A percentile compares a stretch with the other conserved stretches of the same genome.
Evolutionary conservation across 2,797 vertebrate genomes (phyloP).

Genomic region (Pipistrellus kuhlii): DNA sequence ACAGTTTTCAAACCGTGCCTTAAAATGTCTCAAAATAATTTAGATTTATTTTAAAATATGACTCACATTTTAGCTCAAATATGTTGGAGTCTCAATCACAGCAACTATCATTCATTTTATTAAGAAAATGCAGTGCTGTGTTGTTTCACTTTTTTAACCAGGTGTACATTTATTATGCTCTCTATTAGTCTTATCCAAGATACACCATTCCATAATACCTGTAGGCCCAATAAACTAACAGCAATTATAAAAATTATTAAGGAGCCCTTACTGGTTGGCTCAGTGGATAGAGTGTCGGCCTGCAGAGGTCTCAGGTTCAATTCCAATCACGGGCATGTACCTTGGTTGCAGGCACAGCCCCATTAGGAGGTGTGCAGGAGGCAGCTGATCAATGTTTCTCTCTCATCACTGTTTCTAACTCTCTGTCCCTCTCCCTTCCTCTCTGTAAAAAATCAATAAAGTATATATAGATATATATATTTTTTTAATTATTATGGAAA

Average conservation of each 20-base stretch:
- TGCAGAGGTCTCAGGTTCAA: too few species aligned
- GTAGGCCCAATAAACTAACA: not conserved
- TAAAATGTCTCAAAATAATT: not conserved
- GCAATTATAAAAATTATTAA: not conserved
- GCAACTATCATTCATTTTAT: slow-evolving; percentile 1
- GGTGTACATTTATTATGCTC: not conserved
- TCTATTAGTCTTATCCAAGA: slow-evolving; percentile 15
- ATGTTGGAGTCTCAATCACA: slow-evolving; percentile 13
- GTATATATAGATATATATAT: too few species aligned
- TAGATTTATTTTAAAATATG: slow-evolving; percentile 32
- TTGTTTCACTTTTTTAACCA: not conserved
- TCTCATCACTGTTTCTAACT: too few species aligned
- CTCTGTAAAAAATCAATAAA: too few species aligned
- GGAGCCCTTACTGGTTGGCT: not conserved
- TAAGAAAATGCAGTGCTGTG: not conserved
- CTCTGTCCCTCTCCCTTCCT: too few species aligned
- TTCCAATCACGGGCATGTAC: too few species aligned
- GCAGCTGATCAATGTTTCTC: too few species aligned
- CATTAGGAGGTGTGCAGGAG: too few species aligned
- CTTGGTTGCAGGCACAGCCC: too few species aligned
- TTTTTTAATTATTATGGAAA: not conserved
- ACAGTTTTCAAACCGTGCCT: not conserved
- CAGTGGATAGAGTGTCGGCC: too few species aligned
- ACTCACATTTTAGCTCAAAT: slow-evolving; percentile 21
- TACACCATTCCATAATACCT: not conserved